These are phyloP conservation scores for Trachelipus rathkii DNA, from an alignment of 1,140 invertebrate genomes.

Conservation along the genomic window DNA sequence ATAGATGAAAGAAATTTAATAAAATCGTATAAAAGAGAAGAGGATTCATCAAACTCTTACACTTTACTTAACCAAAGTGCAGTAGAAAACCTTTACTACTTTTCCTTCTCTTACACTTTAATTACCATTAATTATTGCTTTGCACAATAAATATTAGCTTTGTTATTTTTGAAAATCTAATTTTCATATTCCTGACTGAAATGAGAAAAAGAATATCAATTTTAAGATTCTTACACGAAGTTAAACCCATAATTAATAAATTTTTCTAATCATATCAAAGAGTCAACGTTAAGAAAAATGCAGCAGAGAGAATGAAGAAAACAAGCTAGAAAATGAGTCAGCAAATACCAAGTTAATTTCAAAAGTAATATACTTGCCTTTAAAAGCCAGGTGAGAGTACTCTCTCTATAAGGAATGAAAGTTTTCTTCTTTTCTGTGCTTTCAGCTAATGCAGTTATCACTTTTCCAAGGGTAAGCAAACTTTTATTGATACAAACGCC, in stretches of 20 bases:
- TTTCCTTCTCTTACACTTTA: too few relatives aligned
- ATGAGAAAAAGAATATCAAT: background rate
- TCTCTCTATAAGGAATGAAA: slow-evolving; percentile 60
- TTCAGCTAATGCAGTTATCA: slow-evolving; percentile 65
- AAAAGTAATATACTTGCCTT: slow-evolving; percentile 47
- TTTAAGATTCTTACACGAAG: background rate
- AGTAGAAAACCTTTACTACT: too few relatives aligned
- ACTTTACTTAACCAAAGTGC: too few relatives aligned
- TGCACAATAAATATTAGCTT: too few relatives aligned
- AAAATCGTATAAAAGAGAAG: too few relatives aligned
- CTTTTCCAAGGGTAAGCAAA: slow-evolving; percentile 75
- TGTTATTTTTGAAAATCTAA: too few relatives aligned
- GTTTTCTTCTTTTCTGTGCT: slow-evolving; percentile 54
- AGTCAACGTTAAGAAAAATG: background rate
- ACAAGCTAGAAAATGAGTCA: background rate
- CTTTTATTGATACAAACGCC: slow-evolving; percentile 74
- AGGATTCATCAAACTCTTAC: too few relatives aligned
- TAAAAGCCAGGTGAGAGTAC: slow-evolving; percentile 48
- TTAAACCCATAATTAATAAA: background rate
- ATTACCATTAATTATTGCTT: too few relatives aligned
- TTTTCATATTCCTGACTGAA: background rate
- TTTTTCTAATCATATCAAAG: background rate
- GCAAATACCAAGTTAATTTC: background rate
- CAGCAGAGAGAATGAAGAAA: background rate
- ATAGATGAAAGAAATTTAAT: too few relatives aligned